Evolutionary conservation across 2,113 vertebrate species (phyloP).

Genomic region (Ailurus styani): DNA sequence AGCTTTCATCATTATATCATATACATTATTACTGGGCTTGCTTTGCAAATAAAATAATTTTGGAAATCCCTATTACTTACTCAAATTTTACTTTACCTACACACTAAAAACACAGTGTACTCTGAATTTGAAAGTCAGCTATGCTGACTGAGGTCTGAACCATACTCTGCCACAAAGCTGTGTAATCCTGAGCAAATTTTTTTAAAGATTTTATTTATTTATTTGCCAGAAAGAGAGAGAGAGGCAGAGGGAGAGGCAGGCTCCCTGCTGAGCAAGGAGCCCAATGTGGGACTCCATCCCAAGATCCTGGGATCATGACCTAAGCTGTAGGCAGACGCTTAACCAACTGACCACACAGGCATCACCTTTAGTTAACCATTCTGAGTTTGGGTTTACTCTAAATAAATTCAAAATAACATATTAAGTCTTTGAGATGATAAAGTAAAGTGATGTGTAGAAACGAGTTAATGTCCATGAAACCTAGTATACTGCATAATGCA

Average conservation of each 20-base stretch:
- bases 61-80: neutral
- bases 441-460: neutral
- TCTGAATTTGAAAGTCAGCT: neutral
- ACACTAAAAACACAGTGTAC: neutral
- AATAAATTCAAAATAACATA: neutral
- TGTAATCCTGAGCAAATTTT: neutral
- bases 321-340: too few relatives aligned
- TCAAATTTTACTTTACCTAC: neutral
- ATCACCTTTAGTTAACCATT: neutral
- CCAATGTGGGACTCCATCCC: too few relatives aligned
- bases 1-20: neutral
- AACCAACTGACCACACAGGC: too few relatives aligned
- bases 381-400: neutral
- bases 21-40: neutral
- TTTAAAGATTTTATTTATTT: too few relatives aligned
- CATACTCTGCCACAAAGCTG: neutral
- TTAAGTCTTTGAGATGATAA: neutral
- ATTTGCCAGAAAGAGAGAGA: too few relatives aligned
- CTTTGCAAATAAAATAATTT: neutral
- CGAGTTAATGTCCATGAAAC: neutral
- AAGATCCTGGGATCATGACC: too few relatives aligned
- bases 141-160: neutral
- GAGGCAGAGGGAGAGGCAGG: too few relatives aligned
- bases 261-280: too few relatives aligned
- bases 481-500: neutral